These are phyloP conservation scores for Hemitrygon akajei DNA, from an alignment of 2,797 vertebrate species.

Conservation along the genomic window DNA sequence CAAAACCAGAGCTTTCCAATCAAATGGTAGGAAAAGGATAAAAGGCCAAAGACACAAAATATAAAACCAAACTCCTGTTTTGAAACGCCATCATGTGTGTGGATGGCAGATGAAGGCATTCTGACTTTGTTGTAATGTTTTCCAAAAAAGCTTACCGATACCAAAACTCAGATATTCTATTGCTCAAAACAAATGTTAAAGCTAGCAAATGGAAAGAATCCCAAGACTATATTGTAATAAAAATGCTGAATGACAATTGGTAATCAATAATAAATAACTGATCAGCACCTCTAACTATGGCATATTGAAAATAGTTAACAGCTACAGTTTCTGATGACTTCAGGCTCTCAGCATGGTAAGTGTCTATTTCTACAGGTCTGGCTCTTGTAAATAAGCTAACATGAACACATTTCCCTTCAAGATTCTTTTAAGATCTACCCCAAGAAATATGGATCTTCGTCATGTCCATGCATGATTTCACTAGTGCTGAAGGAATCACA, in stretches of 20 bases:
- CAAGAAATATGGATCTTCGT: neutral
- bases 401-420: neutral
- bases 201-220: too few relatives aligned
- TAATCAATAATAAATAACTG: too few relatives aligned
- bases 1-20: neutral
- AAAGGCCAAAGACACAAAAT: neutral
- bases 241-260: too few relatives aligned
- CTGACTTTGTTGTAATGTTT: neutral
- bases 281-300: too few relatives aligned
- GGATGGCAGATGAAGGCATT: neutral
- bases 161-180: neutral
- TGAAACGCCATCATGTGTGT: neutral
- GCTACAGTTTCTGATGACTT: neutral
- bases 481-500: neutral
- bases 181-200: neutral
- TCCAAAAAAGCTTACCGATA: neutral
- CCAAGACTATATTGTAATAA: too few relatives aligned
- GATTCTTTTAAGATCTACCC: neutral
- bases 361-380: neutral
- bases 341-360: neutral
- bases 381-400: neutral
- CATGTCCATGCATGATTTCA: neutral
- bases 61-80: neutral
- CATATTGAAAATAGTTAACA: neutral
- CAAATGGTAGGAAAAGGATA: neutral